These are phyloP conservation scores for Macrotus californicus DNA, from an alignment of 2,113 vertebrate species.

Conservation along the genomic window DNA sequence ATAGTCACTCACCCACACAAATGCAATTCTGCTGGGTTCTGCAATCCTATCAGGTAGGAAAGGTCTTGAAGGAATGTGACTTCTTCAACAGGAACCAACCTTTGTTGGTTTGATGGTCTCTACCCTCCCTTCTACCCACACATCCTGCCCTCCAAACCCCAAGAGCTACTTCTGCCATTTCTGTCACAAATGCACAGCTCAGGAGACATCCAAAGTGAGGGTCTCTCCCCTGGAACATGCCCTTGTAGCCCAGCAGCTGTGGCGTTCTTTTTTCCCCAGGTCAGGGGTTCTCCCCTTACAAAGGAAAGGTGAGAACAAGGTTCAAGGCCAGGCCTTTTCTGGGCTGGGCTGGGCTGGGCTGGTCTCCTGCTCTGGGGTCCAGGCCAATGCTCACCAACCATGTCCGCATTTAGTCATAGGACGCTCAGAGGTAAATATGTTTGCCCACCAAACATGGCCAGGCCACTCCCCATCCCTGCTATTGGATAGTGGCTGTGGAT, in stretches of 20 bases:
- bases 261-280: not conserved
- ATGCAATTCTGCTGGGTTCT: not conserved
- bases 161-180: not conserved
- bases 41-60: not conserved
- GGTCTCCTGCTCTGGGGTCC: constrained; percentile 25
- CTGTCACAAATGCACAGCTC: not conserved
- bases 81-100: not conserved
- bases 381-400: constrained; percentile 52
- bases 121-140: not conserved
- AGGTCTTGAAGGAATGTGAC: not conserved
- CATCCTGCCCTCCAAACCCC: not conserved
- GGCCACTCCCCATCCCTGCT: constrained; percentile 20
- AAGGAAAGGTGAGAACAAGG: constrained; percentile 48
- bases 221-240: constrained; percentile 6
- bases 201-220: not conserved
- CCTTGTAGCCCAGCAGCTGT: not conserved
- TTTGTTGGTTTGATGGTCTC: not conserved
- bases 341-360: constrained; percentile 21
- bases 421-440: constrained; percentile 17
- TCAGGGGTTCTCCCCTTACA: constrained; percentile 26
- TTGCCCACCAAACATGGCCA: not conserved
- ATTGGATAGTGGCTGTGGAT: not conserved
- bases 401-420: constrained; percentile 45
- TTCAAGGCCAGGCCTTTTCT: constrained; percentile 14
- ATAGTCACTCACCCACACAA: not conserved